Conservation (phyloP, 2,113 vertebrate species). For the Callocephalon fimbriatum region DNA sequence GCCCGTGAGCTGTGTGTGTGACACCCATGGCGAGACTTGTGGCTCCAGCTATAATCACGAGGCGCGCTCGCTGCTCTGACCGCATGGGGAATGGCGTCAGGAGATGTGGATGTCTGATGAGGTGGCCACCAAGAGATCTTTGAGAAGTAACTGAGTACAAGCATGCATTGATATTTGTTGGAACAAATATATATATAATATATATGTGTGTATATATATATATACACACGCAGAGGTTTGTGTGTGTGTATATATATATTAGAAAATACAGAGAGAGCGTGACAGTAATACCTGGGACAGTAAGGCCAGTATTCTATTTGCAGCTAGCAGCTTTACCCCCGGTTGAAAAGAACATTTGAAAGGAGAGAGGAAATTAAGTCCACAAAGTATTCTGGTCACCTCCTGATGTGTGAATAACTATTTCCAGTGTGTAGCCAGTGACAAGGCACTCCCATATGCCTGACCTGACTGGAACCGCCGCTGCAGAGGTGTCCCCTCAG, state of each 20-base stretch:
- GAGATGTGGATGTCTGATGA: neutral
- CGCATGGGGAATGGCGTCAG: fast-evolving
- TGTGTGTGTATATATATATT: fast-evolving
- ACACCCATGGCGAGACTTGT: neutral
- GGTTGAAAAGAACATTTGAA: neutral
- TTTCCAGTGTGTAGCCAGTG: neutral
- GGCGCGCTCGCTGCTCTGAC: fast-evolving
- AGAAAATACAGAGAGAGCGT: neutral
- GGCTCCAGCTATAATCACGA: neutral
- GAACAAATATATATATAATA: neutral
- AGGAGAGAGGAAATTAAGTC: neutral
- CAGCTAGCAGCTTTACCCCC: neutral
- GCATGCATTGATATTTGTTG: neutral
- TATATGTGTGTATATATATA: neutral
- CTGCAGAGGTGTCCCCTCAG: neutral
- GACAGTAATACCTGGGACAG: neutral
- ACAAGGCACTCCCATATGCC: fast-evolving
- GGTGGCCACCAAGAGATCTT: neutral
- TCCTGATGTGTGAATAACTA: neutral
- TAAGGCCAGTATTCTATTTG: neutral
- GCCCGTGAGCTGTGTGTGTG: fast-evolving
- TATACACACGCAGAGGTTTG: neutral
- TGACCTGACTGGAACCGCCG: neutral
- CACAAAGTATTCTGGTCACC: neutral
- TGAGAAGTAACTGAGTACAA: neutral